Conservation (phyloP, 2,113 vertebrate species). For the Aspiorhynchus laticeps region DNA sequence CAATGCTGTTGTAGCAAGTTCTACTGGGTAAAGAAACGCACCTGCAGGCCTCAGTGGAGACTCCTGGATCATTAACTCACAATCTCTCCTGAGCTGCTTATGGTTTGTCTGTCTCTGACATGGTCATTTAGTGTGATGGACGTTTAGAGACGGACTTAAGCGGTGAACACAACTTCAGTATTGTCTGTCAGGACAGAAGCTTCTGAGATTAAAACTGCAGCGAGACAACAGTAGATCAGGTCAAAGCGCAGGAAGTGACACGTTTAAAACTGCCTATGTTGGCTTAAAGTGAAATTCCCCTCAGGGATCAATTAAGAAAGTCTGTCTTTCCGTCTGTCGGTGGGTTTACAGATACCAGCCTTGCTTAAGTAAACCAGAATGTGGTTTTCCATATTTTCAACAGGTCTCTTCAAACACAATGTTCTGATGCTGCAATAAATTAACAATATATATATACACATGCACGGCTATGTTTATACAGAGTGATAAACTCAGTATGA, state of each 20-base stretch:
- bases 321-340: neutral
- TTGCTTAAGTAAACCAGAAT: neutral
- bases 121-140: conserved; percentile 60
- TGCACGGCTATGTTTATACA: neutral
- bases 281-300: neutral
- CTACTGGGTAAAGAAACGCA: neutral
- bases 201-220: conserved; percentile 11
- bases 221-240: conserved; percentile 5
- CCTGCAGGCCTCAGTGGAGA: neutral
- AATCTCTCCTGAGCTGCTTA: conserved; percentile 72
- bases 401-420: neutral
- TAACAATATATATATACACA: neutral
- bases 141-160: neutral
- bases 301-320: conserved; percentile 11
- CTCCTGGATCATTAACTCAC: conserved; percentile 58
- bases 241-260: neutral
- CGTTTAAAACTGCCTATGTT: neutral
- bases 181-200: conserved; percentile 15
- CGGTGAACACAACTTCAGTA: neutral
- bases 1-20: neutral
- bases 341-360: neutral
- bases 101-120: conserved; percentile 59
- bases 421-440: neutral
- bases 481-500: neutral
- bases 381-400: neutral